A percentile compares a stretch with the other conserved stretches of the same genome.
Conservation (phyloP, 2,888 invertebrate genomes). For the Exephanes ischioxanthus region DNA sequence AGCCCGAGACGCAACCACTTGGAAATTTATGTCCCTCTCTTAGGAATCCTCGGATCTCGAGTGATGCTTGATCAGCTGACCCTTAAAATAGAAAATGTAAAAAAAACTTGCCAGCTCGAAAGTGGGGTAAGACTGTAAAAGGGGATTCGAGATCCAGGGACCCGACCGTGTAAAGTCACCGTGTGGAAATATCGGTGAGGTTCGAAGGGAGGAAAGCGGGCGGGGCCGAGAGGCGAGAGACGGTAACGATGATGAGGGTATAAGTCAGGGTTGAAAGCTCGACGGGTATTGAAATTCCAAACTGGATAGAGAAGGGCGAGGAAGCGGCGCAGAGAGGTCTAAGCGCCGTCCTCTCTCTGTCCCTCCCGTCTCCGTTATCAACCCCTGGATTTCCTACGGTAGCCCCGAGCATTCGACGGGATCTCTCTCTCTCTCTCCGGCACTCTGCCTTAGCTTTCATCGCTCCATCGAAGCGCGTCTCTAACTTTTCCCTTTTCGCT, state of each 20-base stretch:
- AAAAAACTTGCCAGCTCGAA: neutral
- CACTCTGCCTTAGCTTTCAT: constrained; percentile 32
- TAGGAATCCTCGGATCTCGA: constrained; percentile 37
- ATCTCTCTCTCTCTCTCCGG: neutral
- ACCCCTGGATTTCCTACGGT: constrained; percentile 50
- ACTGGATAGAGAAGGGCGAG: constrained; percentile 33
- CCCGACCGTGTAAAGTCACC: constrained; percentile 56
- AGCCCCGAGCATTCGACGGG: constrained; percentile 58
- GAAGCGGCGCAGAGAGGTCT: constrained; percentile 34
- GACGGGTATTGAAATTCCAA: constrained; percentile 76
- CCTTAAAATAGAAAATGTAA: constrained; percentile 2
- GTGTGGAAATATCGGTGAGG: constrained; percentile 42
- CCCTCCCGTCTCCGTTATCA: constrained; percentile 42
- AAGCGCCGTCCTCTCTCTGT: constrained; percentile 53
- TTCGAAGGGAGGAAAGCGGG: constrained; percentile 43
- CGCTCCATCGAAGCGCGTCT: constrained; percentile 58
- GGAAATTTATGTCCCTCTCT: constrained; percentile 47
- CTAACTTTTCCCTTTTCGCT: constrained; percentile 24
- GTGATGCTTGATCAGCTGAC: constrained; percentile 53
- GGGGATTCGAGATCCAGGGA: constrained; percentile 66
- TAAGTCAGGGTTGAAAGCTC: constrained; percentile 70
- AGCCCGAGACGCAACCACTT: constrained; percentile 38
- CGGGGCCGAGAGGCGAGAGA: constrained; percentile 44
- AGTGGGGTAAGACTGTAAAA: constrained; percentile 36
- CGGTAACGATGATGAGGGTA: constrained; percentile 68